phyloP scores from a whole-genome alignment of 1,140 invertebrate species.

The Bilobella aurantiaca region DNA sequence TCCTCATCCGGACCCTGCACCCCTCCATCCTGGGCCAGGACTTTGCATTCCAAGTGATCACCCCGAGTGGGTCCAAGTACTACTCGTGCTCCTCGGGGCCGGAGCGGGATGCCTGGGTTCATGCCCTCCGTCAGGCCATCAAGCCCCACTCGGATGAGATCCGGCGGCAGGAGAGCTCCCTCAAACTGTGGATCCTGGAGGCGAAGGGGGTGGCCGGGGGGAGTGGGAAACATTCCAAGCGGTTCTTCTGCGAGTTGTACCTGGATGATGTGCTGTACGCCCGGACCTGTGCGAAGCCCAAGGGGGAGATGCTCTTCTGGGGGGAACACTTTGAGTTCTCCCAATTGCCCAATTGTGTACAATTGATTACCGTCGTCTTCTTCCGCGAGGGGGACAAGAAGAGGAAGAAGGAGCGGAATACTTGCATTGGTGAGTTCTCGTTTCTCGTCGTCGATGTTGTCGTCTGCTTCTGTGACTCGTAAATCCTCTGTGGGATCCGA shows the following conservation, averaged over 20 bases:
- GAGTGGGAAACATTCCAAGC: constrained; percentile 38
- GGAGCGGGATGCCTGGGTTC: constrained; percentile 80
- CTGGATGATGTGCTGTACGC: constrained; percentile 83
- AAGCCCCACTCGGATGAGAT: constrained; percentile 71
- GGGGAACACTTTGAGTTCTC: constrained; percentile 92
- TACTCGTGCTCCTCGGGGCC: constrained; percentile 79
- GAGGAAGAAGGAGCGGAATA: constrained; percentile 80
- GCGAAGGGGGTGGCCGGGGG: constrained; percentile 80
- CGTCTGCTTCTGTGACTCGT: no score
- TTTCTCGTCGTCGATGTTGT: no score
- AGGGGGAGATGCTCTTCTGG: constrained; percentile 89
- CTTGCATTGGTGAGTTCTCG: constrained; percentile 71
- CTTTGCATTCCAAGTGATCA: constrained; percentile 69
- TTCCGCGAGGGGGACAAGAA: constrained; percentile 85
- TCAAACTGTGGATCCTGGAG: constrained; percentile 88
- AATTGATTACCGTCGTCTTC: constrained; percentile 68
- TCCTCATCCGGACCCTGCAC: constrained; percentile 65
- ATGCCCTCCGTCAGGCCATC: constrained; percentile 71
- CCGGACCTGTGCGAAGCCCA: constrained; percentile 78
- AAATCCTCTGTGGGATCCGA: no score
- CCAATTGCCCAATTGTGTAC: constrained; percentile 49
- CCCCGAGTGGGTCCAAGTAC: constrained; percentile 56
- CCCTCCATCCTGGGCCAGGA: constrained; percentile 74
- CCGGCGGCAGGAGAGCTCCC: constrained; percentile 74
- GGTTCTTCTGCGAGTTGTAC: constrained; percentile 86